Conservation (phyloP, 1,140 invertebrate species). For the Asbolus verrucosus region DNA sequence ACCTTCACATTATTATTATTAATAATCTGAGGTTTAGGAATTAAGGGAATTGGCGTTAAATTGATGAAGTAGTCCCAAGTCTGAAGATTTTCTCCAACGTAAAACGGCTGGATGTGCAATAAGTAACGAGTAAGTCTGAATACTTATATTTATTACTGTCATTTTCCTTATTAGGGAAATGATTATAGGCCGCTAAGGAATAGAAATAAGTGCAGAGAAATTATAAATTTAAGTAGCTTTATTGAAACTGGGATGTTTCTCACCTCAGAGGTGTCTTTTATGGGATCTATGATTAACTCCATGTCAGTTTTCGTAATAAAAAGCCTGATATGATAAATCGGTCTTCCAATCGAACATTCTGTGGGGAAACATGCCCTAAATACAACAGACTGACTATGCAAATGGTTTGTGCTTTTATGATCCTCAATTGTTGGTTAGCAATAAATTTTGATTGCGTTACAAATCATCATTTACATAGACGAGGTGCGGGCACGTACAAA, state of each 20-base stretch:
- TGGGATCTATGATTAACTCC: not conserved
- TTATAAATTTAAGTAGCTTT: constrained; percentile 36
- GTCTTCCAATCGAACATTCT: not conserved
- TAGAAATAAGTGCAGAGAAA: constrained; percentile 2
- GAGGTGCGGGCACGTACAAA: constrained; percentile 24
- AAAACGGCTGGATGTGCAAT: constrained; percentile 9
- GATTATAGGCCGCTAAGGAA: constrained; percentile 9
- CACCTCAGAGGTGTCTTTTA: constrained; percentile 25
- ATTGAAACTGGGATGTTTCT: not conserved
- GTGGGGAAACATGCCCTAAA: constrained; percentile 3
- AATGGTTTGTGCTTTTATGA: not conserved
- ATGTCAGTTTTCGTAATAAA: constrained; percentile 8
- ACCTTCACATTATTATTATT: not conserved
- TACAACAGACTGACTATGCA: not conserved
- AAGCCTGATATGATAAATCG: not conserved
- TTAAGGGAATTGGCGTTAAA: constrained; percentile 39
- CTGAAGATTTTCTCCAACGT: constrained; percentile 3
- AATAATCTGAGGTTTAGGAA: constrained; percentile 23
- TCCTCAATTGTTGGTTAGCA: constrained; percentile 5
- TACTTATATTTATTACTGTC: constrained; percentile 36
- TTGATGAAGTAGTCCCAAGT: constrained; percentile 30
- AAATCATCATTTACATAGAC: constrained; percentile 31
- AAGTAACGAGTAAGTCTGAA: constrained; percentile 34
- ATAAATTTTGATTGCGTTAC: constrained; percentile 33
- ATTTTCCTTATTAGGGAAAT: constrained; percentile 34